phyloP scores from a whole-genome alignment of 1,140 invertebrate genomes.

The Diabrotica undecimpunctata region DNA sequence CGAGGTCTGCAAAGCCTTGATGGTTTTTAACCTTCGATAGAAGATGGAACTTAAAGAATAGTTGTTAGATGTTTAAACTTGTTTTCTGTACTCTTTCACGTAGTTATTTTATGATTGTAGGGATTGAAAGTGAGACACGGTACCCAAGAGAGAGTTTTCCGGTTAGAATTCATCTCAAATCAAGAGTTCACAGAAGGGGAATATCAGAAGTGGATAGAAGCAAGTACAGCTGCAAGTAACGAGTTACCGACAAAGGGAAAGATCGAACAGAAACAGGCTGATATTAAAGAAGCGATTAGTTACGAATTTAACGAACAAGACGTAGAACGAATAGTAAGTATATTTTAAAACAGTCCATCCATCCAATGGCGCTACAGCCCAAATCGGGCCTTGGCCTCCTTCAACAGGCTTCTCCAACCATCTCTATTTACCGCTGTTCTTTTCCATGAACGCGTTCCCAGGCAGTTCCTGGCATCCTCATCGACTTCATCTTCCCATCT shows the following conservation, averaged over 20 bases:
- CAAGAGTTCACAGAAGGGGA: constrained; percentile 83
- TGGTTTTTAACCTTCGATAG: too few relatives aligned
- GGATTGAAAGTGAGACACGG: constrained; percentile 76
- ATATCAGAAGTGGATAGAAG: constrained; percentile 89
- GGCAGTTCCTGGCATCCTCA: too few relatives aligned
- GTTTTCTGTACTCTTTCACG: too few relatives aligned
- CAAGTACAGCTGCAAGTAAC: constrained; percentile 72
- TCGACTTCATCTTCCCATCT: too few relatives aligned
- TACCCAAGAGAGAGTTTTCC: constrained; percentile 84
- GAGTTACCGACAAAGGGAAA: constrained; percentile 80
- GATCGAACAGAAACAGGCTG: constrained; percentile 79
- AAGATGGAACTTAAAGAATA: too few relatives aligned
- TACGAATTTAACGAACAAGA: constrained; percentile 82
- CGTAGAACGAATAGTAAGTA: constrained; percentile 61
- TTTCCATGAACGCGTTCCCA: too few relatives aligned
- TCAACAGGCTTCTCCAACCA: too few relatives aligned
- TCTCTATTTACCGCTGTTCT: too few relatives aligned
- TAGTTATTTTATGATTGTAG: constrained; percentile 25
- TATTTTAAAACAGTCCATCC: constrained; percentile 22
- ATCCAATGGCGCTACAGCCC: too few relatives aligned
- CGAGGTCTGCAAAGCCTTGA: too few relatives aligned
- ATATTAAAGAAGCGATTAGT: constrained; percentile 84
- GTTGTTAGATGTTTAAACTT: too few relatives aligned
- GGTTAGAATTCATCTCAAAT: constrained; percentile 97
- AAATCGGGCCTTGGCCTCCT: too few relatives aligned